Evolutionary conservation across 2,797 vertebrate species (phyloP), one percentile per base, ranked within the genome.

Genomic region (Hippoglossus hippoglossus): DNA sequence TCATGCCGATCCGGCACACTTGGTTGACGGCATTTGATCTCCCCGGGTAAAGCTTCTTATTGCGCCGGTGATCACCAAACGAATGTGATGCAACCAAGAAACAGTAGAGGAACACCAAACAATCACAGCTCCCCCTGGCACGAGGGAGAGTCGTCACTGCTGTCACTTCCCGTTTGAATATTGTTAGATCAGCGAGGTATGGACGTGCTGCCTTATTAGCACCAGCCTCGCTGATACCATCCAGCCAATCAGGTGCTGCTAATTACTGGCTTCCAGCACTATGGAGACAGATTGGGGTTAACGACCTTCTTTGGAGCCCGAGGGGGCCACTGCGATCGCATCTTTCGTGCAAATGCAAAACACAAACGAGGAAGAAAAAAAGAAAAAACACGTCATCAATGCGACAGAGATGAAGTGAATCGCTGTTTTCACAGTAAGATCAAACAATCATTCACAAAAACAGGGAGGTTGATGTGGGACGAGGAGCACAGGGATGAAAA

Each of bases 251-350:
- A 80, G 80, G 75, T 76, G 77, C 78, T 63, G 79, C 80, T 87
- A 84, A 89, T 89, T 58, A 71, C 63, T 64, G 47, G 51, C 88
- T 85, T 73, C 58, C 26, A 80, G 86, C 72, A 15, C 41, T 5
- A 66, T 21, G 18, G n/a, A 86, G 89, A 91, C 85, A 87, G 79
- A 91, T 88, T 82, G 82, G 59, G 87, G 85, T 90, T 90, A 91
- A 92, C 80, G 87, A 88, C 86, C 83, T 89, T 83, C 83, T 87
- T 79, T 60, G 76, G 58, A 77, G 70, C 79, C 76, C 36, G 71
- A 67, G 75, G 85, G 15, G 77, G 77, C 72, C 73, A 65, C 51
- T 7, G 22, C 11, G 56, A 71, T 57, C 22, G 66, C 21, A 18
- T 81, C 71, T 82, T 71, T 47, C 56, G 66, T 51, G 71, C 58